These are phyloP conservation scores for Cyanocitta stelleri DNA, from an alignment of 2,113 vertebrate species.

Conservation along the genomic window DNA sequence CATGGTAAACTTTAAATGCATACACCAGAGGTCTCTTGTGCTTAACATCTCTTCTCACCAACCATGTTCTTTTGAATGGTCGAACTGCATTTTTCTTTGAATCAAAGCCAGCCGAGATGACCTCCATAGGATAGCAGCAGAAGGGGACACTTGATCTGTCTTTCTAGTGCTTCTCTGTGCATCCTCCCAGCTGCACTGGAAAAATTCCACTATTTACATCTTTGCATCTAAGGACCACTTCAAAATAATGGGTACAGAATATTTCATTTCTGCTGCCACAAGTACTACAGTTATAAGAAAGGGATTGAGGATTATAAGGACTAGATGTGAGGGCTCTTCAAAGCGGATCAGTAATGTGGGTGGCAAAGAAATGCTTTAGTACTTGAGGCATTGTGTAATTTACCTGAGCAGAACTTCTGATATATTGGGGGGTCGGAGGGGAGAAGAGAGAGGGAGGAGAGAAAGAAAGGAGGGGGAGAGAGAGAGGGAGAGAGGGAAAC, in stretches of 20 bases:
- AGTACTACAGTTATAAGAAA: background rate
- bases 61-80: background rate
- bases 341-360: background rate
- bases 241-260: background rate
- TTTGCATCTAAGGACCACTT: background rate
- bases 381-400: background rate
- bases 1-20: background rate
- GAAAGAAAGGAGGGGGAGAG: background rate
- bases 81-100: background rate
- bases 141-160: background rate
- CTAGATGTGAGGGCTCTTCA: background rate
- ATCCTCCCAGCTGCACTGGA: background rate
- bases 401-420: background rate
- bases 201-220: background rate
- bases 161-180: background rate
- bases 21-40: background rate
- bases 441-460: background rate
- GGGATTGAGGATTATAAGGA: background rate
- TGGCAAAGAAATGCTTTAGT: background rate
- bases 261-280: background rate
- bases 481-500: too few species aligned
- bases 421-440: accelerated
- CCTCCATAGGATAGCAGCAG: background rate
- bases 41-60: background rate
- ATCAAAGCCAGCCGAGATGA: background rate